Evolutionary conservation across 2,888 invertebrate species (phyloP), one percentile per base, ranked within the genome.

Genomic region (Caenorhabditis doughertyi): DNA sequence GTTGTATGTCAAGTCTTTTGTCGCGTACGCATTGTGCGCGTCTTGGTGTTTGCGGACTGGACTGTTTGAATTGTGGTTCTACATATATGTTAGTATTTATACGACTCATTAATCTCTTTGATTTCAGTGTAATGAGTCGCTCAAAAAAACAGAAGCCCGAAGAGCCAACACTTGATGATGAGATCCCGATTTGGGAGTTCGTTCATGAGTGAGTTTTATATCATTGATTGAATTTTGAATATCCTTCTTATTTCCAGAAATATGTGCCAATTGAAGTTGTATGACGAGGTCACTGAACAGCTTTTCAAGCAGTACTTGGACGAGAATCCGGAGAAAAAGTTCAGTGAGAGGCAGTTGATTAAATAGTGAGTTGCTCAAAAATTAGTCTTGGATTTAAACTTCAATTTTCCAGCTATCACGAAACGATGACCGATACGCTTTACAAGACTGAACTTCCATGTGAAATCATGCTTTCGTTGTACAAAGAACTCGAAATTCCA

Each of bases 171-270:
- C n/a, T 67, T 1, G 51, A 58, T 4, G 76, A 76, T 16, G 76
- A 76, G 23, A 2, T 16, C 0, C 29, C 39, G 13, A 39, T 76
- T 25, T 76, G 76, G 76, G 51, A 68, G 49, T 76, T 60, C 29
- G 51, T 76, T 4, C 60, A 76, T 16, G 60, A 68, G 68, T 74
- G 23, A 74, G 74, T n/a, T 73, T n/a, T n/a, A n/a, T n/a, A 5
- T 16, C 32, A 7, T 7, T 32, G 4, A 7, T 32, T 39, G n/a
- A n/a, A n/a, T 16, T 16, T 16, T 13, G 4, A 39, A 39, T 3
- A 9, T 9, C 16, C 16, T 5, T 16, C 2, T 8, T 39, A 13
- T 39, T 56, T 71, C 7, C 56, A 74, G 73, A 2, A 67, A 49
- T 16, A 21, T 60, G n/a, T 58, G 58, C 39, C 7, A n/a, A 7